phyloP scores from a whole-genome alignment of 2,888 invertebrate species.

The Digitonthophagus gazella region DNA sequence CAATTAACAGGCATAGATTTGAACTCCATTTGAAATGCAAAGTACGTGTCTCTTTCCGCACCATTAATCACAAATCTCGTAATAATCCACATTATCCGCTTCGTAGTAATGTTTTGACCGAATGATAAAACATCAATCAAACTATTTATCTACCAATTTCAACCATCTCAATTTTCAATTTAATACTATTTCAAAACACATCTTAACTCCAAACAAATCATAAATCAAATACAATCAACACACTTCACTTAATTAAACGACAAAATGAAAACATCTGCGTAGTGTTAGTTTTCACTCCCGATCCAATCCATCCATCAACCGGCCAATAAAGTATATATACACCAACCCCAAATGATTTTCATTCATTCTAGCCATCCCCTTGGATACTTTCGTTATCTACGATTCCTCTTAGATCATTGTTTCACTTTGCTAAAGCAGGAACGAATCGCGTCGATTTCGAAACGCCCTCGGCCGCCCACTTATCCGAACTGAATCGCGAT shows the following conservation, averaged over 20 bases:
- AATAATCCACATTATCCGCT: background rate
- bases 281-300: too few species aligned
- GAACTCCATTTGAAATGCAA: background rate
- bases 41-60: background rate
- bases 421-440: background rate
- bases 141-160: background rate
- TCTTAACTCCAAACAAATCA: too few species aligned
- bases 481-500: slow-evolving; percentile 33
- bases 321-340: too few species aligned
- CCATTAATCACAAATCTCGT: background rate
- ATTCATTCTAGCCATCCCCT: background rate
- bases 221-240: too few species aligned
- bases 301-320: too few species aligned
- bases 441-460: slow-evolving; percentile 27
- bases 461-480: slow-evolving; percentile 32
- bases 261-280: too few species aligned
- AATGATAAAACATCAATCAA: background rate
- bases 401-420: slow-evolving; percentile 1
- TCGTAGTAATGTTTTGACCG: background rate
- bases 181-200: too few species aligned
- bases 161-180: too few species aligned
- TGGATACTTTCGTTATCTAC: background rate
- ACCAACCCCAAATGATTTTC: background rate
- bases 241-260: too few species aligned
- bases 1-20: background rate